Percentiles rank a stretch among this genome's conserved stretches.
These are phyloP conservation scores for Desoria tigrina DNA, from an alignment of 2,888 invertebrate genomes.

Conservation along the genomic window DNA sequence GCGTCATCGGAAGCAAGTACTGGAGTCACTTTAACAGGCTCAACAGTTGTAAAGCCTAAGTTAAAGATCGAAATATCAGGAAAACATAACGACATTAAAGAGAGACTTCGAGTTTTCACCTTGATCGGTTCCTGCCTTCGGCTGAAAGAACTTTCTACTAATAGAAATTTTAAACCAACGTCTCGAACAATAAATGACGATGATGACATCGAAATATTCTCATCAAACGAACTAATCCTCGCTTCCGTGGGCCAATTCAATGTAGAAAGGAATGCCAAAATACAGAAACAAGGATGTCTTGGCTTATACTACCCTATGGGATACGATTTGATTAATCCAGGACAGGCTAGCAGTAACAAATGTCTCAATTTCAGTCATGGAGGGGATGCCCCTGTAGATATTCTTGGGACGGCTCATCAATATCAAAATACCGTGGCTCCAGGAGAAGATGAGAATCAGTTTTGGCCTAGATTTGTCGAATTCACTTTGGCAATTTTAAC, in stretches of 20 bases:
- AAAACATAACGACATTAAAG: slow-evolving; percentile 56
- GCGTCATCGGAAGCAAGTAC: slow-evolving; percentile 70
- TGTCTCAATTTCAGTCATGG: background rate
- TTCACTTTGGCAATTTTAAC: slow-evolving; percentile 74
- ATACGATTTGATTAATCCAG: background rate
- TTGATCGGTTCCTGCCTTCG: slow-evolving; percentile 47
- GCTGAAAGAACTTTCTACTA: slow-evolving; percentile 4
- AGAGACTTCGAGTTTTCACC: slow-evolving; percentile 44
- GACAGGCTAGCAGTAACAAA: background rate
- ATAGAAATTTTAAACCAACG: background rate
- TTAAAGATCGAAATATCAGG: slow-evolving; percentile 69
- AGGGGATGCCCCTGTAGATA: background rate
- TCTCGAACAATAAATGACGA: background rate
- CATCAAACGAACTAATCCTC: too few relatives aligned
- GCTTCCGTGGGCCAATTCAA: too few relatives aligned
- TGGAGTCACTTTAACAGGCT: slow-evolving; percentile 65
- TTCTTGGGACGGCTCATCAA: background rate
- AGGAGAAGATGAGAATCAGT: slow-evolving; percentile 2
- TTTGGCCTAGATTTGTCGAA: slow-evolving; percentile 66
- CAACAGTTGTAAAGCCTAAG: slow-evolving; percentile 71
- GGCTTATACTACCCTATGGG: background rate
- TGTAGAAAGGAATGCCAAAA: too few relatives aligned
- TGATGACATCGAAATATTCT: slow-evolving; percentile 1
- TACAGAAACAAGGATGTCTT: slow-evolving; percentile 13
- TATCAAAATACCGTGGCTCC: background rate